Conservation (phyloP, 2,113 vertebrate genomes). For the Excalfactoria chinensis region DNA sequence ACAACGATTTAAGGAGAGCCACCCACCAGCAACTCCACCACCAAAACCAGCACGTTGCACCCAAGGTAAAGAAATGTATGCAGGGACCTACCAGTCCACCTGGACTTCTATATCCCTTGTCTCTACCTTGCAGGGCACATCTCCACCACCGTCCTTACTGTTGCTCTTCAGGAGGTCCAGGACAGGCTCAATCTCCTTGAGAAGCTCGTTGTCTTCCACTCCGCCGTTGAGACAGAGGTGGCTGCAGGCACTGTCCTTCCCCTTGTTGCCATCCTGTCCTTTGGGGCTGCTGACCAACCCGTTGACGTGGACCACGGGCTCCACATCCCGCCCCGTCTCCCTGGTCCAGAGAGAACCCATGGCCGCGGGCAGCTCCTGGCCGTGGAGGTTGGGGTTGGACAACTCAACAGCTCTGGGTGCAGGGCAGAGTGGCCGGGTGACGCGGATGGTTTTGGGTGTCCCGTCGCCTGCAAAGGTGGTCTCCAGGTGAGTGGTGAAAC, state of each 20-base stretch:
- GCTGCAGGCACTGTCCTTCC: conserved; percentile 47
- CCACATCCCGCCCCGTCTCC: conserved; percentile 63
- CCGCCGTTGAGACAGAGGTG: conserved; percentile 80
- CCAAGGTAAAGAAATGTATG: not conserved
- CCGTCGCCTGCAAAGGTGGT: conserved; percentile 92
- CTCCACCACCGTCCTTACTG: conserved; percentile 80
- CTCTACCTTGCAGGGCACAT: conserved; percentile 79
- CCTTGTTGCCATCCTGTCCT: conserved; percentile 72
- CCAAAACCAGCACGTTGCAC: not conserved
- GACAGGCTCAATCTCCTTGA: conserved; percentile 93
- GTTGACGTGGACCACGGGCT: conserved; percentile 66
- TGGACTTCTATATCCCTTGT: conserved; percentile 89
- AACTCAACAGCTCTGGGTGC: conserved; percentile 79
- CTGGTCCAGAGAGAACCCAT: conserved; percentile 78
- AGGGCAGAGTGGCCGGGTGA: conserved; percentile 86
- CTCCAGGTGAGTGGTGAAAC: conserved; percentile 96
- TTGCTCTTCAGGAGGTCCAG: conserved; percentile 87
- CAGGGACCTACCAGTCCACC: conserved; percentile 89
- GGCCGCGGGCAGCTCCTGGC: conserved; percentile 81
- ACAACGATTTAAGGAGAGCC: not conserved
- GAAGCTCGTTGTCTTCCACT: conserved; percentile 86
- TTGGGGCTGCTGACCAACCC: conserved; percentile 59
- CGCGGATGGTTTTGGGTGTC: conserved; percentile 89
- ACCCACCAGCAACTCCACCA: not conserved
- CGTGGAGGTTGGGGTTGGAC: conserved; percentile 73